Base-by-base conservation (phyloP, 2,888 invertebrate species). In the Catocala nupta region DNA sequence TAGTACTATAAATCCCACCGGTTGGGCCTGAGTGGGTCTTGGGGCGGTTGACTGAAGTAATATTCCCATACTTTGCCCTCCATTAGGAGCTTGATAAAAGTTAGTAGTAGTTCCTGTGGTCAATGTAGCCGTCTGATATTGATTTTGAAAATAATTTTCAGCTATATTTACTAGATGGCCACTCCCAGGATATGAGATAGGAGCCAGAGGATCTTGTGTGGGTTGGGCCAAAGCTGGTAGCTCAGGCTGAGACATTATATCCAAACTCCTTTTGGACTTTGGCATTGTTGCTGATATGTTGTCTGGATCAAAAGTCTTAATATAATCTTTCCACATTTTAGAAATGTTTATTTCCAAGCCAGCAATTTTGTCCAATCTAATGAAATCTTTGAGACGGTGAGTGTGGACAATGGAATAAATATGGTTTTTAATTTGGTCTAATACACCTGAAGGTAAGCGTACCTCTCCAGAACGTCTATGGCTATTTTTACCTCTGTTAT, bases 251-350 rank as follows among this genome's bases (percentile, higher is more conserved):
- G 86, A 68, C 1, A 82, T 72, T 45, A 86, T 72, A 60, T 94
- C 93, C 61, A 84, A 78, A 61, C 81, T 88, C 58, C 93, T 83
- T 73, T 95, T 94, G 42, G 94, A 93, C 77, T 94, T 94, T 34
- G 92, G 91, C 88, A 93, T 87, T 60, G 93, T 94, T 45, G 93
- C 91, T 63, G 89, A 86, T 70, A 94, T 91, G 73, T 95, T 95
- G 42, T 94, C 92, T 44, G 95, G 95, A 74, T 95, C 95, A 88
- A 90, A 94, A 5, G 90, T 88, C 72, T 94, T 93, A n/a, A 95
- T 93, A 65, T 95, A 95, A 75, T 95, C 95, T 77, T 95, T 95
- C 94, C 95, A 95, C 94, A 95, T 95, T 81, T 95, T 95, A 3
- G 95, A 94, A 68, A 95, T 95, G 74, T 95, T 95, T 42, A 95